Evolutionary conservation across 2,113 vertebrate genomes (phyloP), one percentile per base, ranked within the genome.

Genomic region (Pogona vitticeps): DNA sequence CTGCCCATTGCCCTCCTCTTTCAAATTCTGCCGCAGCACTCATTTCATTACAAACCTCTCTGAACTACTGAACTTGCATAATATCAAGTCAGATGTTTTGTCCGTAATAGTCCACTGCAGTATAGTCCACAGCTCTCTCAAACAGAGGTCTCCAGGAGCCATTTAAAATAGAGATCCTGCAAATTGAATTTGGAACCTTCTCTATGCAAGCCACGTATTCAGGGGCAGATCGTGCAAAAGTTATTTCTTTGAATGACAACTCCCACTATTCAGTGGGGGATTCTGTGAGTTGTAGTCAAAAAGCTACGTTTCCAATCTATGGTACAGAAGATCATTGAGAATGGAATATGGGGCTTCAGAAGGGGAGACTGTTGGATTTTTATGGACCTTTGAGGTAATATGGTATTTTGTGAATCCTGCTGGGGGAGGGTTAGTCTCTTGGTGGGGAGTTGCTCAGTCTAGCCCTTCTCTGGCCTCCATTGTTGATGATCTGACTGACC

Each of bases 1-100:
- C 67, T 92, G 93, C 90, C 93, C 38, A n/a, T 92, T 91, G 92
- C 94, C 94, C 59, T 77, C 20, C 78, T 93, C 90, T 90, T 72
- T n/a, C 82, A 38, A 61, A 28, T 59, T 56, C 21, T 33, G 26
- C n/a, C 18, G 5, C 15, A 31, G 26, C 15, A 14, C 12, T 46
- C 10, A 76, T 76, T 76, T 26, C 28, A 28, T 14, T 15, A 26
- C 42, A 52, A 52, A 73, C 5, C 71, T 40, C 28, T 26, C 70
- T 59, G 70, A 36, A 59, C 56, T 21, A 38, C 33, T 23, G 46
- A 61, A 56, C 7, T 3, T 36, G 17, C 9, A 40, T 36, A 58
- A 38, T 33, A 82, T 23, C 56, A 52, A 59, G 56, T 59, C 36
- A 58, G 38, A 40, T 2, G 7, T 14, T 31, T 42, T 13, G 36